A percentile compares a stretch with the other conserved stretches of the same genome.
Conservation (phyloP, 2,888 invertebrate genomes). For the Pandemis heparana region DNA sequence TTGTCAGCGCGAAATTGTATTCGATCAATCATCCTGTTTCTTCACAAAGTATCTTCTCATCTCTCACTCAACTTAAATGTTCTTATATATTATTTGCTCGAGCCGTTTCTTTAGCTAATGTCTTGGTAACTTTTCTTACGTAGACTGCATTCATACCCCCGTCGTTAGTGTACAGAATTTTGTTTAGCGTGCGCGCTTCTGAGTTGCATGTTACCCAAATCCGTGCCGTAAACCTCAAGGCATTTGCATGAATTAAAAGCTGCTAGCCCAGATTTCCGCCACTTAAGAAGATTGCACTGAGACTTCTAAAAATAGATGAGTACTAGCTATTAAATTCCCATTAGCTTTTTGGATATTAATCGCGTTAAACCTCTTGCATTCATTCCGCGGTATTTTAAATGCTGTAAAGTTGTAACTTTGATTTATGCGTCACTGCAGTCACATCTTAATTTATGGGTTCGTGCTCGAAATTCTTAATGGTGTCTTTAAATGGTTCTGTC, state of each 20-base stretch:
- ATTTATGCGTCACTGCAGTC: slow-evolving; percentile 20
- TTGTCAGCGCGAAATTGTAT: slow-evolving; percentile 10
- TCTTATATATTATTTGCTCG: neutral
- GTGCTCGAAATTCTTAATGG: slow-evolving; percentile 20
- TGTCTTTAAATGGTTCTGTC: slow-evolving; percentile 9
- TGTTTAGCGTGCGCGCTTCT: slow-evolving; percentile 19
- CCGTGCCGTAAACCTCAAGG: slow-evolving; percentile 36
- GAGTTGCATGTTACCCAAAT: slow-evolving; percentile 38
- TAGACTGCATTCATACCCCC: slow-evolving; percentile 10
- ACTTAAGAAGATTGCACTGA: slow-evolving; percentile 39
- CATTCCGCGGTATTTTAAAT: slow-evolving; percentile 18
- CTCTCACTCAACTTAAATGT: neutral
- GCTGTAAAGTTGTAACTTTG: neutral
- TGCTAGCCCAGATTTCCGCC: slow-evolving; percentile 35
- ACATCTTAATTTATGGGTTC: slow-evolving; percentile 32
- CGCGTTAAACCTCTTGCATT: slow-evolving; percentile 14
- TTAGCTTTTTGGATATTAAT: slow-evolving; percentile 30
- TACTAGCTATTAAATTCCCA: slow-evolving; percentile 11
- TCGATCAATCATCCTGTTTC: slow-evolving; percentile 10
- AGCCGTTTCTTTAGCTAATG: neutral
- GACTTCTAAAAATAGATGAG: slow-evolving; percentile 29
- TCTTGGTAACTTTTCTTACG: slow-evolving; percentile 4
- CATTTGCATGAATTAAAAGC: slow-evolving; percentile 43
- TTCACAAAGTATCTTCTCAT: slow-evolving; percentile 4
- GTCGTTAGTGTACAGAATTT: slow-evolving; percentile 21